phyloP scores from a whole-genome alignment of 1,140 invertebrate genomes.

The Dufourea novaeangliae region DNA sequence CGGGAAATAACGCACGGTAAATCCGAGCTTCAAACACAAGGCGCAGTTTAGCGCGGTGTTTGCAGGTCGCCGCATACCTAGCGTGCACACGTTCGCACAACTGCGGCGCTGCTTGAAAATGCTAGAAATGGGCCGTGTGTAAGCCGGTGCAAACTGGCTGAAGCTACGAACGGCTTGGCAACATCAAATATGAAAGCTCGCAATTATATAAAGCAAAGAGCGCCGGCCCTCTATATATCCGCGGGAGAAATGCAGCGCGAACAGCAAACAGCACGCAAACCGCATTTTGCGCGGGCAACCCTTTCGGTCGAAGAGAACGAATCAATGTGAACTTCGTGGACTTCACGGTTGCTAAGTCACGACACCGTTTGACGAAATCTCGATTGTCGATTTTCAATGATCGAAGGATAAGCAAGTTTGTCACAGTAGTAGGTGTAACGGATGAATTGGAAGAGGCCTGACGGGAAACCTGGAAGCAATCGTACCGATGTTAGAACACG shows the following conservation, averaged over 20 bases:
- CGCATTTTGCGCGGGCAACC: constrained; percentile 28
- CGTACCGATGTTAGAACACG: constrained; percentile 50
- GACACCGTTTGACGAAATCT: too few species aligned
- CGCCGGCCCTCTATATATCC: not conserved
- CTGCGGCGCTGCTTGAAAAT: constrained; percentile 51
- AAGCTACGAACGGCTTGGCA: constrained; percentile 52
- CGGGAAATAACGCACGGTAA: constrained; percentile 64
- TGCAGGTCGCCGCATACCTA: constrained; percentile 62
- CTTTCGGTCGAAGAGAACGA: not conserved
- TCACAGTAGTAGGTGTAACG: constrained; percentile 21
- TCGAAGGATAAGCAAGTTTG: not conserved
- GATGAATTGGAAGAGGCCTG: constrained; percentile 21
- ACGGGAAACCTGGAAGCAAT: constrained; percentile 35
- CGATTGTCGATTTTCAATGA: too few species aligned
- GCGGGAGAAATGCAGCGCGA: constrained; percentile 46
- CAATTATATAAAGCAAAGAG: constrained; percentile 69
- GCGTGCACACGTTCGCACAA: not conserved
- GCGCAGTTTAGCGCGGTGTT: constrained; percentile 44
- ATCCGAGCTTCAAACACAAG: constrained; percentile 67
- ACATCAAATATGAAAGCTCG: constrained; percentile 70
- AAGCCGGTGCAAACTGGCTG: constrained; percentile 55
- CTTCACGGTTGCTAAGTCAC: too few species aligned
- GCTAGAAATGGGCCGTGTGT: constrained; percentile 61
- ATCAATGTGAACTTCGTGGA: constrained; percentile 39
- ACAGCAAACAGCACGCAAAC: constrained; percentile 54